Percentiles rank a stretch among this genome's conserved stretches.
Evolutionary conservation across 2,113 vertebrate species (phyloP).

Genomic region (Istiophorus platypterus): DNA sequence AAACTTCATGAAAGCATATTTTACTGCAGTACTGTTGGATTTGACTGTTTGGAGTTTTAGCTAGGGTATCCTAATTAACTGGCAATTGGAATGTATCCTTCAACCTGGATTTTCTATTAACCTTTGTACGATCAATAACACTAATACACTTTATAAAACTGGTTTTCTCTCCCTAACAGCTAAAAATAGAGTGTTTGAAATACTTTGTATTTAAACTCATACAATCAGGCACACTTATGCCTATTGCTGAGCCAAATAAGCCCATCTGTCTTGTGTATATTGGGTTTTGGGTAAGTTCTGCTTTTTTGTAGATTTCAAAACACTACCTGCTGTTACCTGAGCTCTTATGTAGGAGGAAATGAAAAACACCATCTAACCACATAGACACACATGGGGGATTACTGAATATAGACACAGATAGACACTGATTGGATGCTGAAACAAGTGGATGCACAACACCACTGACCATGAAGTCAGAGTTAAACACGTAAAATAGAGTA

Average conservation of each 20-base stretch:
- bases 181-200: constrained; percentile 27
- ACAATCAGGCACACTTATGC: background rate
- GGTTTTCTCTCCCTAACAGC: background rate
- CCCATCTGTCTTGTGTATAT: background rate
- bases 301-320: constrained; percentile 13
- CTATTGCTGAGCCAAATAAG: background rate
- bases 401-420: background rate
- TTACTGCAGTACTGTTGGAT: no score
- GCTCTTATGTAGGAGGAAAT: background rate
- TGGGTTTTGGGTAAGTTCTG: background rate
- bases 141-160: background rate
- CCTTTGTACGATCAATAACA: background rate
- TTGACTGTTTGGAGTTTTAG: no score
- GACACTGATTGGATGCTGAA: background rate
- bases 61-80: background rate
- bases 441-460: background rate
- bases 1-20: no score
- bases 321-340: background rate
- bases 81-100: background rate
- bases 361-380: background rate
- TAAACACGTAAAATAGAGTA: background rate
- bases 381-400: background rate
- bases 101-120: background rate
- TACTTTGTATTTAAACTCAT: background rate
- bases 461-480: background rate